Conservation (phyloP, 2,113 vertebrate species). For the Muntiacus reevesi region DNA sequence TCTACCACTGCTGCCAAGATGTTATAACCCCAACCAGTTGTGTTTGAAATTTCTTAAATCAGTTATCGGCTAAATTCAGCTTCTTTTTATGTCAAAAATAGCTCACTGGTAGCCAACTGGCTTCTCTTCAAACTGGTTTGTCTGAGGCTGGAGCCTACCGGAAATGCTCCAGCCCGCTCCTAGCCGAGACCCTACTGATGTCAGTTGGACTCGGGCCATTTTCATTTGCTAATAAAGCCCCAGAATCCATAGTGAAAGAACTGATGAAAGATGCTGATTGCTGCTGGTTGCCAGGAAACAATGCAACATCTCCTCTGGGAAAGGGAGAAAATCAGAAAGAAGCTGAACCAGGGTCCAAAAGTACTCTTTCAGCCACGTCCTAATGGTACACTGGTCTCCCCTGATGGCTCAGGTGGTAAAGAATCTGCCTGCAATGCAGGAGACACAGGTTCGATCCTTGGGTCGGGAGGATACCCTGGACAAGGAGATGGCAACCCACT, state of each 20-base stretch:
- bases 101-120: slow-evolving; percentile 65
- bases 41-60: slow-evolving; percentile 63
- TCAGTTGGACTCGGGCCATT: slow-evolving; percentile 60
- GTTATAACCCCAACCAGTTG: neutral
- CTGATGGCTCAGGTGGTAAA: neutral
- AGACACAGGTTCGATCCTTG: neutral
- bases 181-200: slow-evolving; percentile 52
- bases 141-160: slow-evolving; percentile 50
- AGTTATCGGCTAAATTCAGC: slow-evolving; percentile 64
- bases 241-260: slow-evolving; percentile 46
- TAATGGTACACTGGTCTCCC: neutral
- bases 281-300: neutral
- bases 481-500: neutral
- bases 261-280: slow-evolving; percentile 64
- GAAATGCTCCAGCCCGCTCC: neutral
- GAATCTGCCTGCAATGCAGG: neutral
- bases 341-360: neutral
- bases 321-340: neutral
- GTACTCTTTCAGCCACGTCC: neutral
- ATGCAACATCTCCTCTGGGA: neutral
- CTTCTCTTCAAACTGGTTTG: slow-evolving; percentile 63
- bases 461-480: neutral
- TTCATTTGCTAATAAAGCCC: slow-evolving; percentile 61
- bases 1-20: neutral
- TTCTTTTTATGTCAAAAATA: slow-evolving; percentile 74